A percentile compares a stretch with the other conserved stretches of the same genome.
Evolutionary conservation across 2,888 invertebrate species (phyloP).

Genomic region (Stenoptilia bipunctidactyla): DNA sequence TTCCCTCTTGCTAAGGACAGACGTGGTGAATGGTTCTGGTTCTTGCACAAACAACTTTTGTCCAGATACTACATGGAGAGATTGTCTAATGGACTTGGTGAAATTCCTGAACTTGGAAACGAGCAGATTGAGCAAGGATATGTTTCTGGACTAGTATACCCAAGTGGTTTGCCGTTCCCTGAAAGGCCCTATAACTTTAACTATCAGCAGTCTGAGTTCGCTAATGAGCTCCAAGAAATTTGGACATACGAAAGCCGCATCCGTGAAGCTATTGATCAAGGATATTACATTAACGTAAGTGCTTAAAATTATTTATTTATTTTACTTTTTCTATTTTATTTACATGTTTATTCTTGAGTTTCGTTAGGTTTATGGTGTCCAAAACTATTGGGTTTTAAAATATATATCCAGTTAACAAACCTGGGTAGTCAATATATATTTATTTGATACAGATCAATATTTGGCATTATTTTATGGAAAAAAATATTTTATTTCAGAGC

Average conservation of each 20-base stretch:
- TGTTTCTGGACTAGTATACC: slow-evolving; percentile 73
- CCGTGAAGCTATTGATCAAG: slow-evolving; percentile 71
- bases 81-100: slow-evolving; percentile 77
- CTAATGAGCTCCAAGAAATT: slow-evolving; percentile 50
- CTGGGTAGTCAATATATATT: no score
- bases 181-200: slow-evolving; percentile 71
- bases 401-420: no score
- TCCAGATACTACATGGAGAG: slow-evolving; percentile 83
- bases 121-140: slow-evolving; percentile 72
- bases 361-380: no score
- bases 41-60: slow-evolving; percentile 76
- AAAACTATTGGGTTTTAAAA: no score
- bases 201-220: slow-evolving; percentile 51
- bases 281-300: slow-evolving; percentile 56
- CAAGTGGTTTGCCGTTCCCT: slow-evolving; percentile 77
- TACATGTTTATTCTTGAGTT: no score
- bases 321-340: no score
- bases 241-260: slow-evolving; percentile 68
- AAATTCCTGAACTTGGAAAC: slow-evolving; percentile 71
- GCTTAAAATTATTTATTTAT: no score
- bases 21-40: slow-evolving; percentile 76
- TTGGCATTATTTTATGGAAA: background rate
- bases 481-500: slow-evolving; percentile 21
- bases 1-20: slow-evolving; percentile 65
- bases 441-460: background rate